Evolutionary conservation across 2,888 invertebrate species (phyloP).

Genomic region (Apodemia zela): DNA sequence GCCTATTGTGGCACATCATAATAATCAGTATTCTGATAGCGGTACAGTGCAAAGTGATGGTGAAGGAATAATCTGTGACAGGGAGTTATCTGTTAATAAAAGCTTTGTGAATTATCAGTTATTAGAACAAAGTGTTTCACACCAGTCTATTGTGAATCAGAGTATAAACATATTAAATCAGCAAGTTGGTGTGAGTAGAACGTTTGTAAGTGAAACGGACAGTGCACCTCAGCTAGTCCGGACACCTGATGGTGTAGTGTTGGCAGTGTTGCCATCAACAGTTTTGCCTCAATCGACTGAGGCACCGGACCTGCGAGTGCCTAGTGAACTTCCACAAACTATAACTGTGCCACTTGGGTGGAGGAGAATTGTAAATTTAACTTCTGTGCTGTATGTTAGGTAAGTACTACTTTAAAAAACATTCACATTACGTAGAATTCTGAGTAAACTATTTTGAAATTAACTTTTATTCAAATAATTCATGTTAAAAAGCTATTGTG

Average conservation of each 20-base stretch:
- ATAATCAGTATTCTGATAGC: slow-evolving; percentile 62
- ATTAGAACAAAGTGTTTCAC: slow-evolving; percentile 76
- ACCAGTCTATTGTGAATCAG: slow-evolving; percentile 75
- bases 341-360: slow-evolving; percentile 74
- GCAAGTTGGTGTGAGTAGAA: slow-evolving; percentile 68
- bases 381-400: slow-evolving; percentile 54
- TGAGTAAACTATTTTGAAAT: no score
- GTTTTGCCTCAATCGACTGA: slow-evolving; percentile 48
- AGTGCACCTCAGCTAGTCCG: slow-evolving; percentile 64
- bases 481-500: no score
- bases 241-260: slow-evolving; percentile 70
- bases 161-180: slow-evolving; percentile 76
- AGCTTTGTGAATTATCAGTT: slow-evolving; percentile 76
- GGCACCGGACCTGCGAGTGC: slow-evolving; percentile 49
- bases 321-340: slow-evolving; percentile 63
- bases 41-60: slow-evolving; percentile 50
- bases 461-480: no score
- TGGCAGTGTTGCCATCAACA: slow-evolving; percentile 65
- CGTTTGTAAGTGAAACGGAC: slow-evolving; percentile 59
- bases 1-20: slow-evolving; percentile 48
- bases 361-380: slow-evolving; percentile 67
- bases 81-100: slow-evolving; percentile 59
- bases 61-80: slow-evolving; percentile 57
- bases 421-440: no score
- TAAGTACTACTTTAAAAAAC: slow-evolving; percentile 20